Conservation (phyloP, 1,140 invertebrate genomes). For the Chironomus striatipennis region DNA sequence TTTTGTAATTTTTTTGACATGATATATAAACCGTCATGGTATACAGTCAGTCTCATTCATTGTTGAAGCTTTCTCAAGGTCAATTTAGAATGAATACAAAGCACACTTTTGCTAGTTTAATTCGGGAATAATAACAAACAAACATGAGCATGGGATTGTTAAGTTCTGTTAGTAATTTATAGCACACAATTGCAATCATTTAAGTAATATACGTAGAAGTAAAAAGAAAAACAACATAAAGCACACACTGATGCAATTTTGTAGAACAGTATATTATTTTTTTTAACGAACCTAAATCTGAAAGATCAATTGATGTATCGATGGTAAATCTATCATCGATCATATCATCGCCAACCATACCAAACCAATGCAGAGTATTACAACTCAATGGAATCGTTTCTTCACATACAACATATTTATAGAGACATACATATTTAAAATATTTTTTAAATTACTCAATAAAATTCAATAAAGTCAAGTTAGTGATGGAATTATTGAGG, state of each 20-base stretch:
- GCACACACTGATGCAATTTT: neutral
- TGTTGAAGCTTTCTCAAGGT: constrained; percentile 5
- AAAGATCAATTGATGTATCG: neutral
- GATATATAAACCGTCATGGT: neutral
- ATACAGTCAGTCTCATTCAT: neutral
- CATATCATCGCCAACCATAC: neutral
- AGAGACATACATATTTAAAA: neutral
- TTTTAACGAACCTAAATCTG: constrained; percentile 3
- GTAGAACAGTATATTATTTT: neutral
- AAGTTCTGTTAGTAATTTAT: neutral
- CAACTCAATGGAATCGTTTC: neutral
- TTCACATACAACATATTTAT: neutral
- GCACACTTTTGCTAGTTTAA: neutral
- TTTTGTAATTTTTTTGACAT: neutral
- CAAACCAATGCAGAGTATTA: constrained; percentile 16
- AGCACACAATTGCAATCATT: no score
- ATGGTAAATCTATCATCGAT: neutral
- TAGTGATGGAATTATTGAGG: no score
- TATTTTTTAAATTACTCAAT: neutral
- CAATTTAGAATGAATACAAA: neutral
- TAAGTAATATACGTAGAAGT: neutral
- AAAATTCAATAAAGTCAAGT: no score
- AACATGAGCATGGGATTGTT: neutral
- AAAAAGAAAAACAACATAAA: neutral
- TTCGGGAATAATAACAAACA: neutral